Base-by-base conservation (phyloP, 2,797 vertebrate species). In the Gouania willdenowi region DNA sequence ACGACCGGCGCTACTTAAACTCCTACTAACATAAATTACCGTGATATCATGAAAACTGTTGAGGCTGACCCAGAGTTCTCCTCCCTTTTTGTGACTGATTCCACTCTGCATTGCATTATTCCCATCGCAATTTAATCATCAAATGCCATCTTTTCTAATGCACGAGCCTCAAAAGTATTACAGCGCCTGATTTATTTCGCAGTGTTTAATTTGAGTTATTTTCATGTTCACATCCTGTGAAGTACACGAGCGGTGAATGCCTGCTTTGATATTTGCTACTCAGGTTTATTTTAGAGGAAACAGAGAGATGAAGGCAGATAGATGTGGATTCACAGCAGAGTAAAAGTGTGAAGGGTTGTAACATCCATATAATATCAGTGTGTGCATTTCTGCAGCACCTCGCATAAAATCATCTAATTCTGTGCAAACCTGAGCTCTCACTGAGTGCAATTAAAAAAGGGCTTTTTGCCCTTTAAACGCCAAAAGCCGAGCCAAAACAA, bases 401-500 rank as follows among this genome's bases (percentile, higher is more conserved):
- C 8, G 5, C 29, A 17, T 41, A 41, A 33, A 43, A 45, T 40
- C 24, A 10, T 28, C 40, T 32, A 27, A 41, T 62, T 50, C 35
- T 37, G 36, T 45, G 52, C 51, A 62, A 48, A 66, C 37, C 46
- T 43, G 1, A 10, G 37, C 57, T 75, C 64, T 70, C 74, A 55
- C 56, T 25, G 25, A 13, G 5, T 21, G 58, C 61, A 75, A 75
- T 82, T 79, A 85, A 65, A 46, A 37, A 38, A 18, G 37, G 41
- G 74, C 67, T 79, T 75, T 66, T 76, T 77, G 76, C 73, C 67
- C 23, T 67, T 73, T 55, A 43, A 32, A 67, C 55, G 25, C 43
- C 51, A 42, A 53, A 61, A 58, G 45, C 20, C 41, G 32, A 40
- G 32, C 26, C 0, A 39, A 64, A 53, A 51, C 43, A 36, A 39